Base-by-base conservation (phyloP, 1,140 invertebrate genomes). In the Alviniconcha marisindica region DNA sequence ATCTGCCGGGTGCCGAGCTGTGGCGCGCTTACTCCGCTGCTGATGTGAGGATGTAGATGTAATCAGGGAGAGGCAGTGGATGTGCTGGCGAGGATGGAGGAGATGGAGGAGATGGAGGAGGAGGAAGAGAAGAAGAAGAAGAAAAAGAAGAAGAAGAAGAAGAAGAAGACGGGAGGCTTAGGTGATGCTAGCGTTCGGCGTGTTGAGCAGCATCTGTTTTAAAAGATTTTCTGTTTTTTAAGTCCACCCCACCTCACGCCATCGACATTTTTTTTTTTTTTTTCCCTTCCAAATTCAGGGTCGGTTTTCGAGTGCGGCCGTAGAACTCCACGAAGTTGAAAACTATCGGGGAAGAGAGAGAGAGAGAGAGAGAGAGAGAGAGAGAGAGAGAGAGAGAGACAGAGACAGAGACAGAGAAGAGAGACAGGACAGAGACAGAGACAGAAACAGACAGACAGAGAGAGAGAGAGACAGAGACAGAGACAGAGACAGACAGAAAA, bases 291-390 rank as follows among this genome's bases (percentile, higher is more conserved):
- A n/a, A n/a, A n/a, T n/a, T n/a, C n/a, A n/a, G n/a, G n/a, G n/a
- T n/a, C n/a, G n/a, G n/a, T n/a, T n/a, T n/a, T n/a, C n/a, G n/a
- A n/a, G n/a, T n/a, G n/a, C n/a, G n/a, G n/a, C n/a, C n/a, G n/a
- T n/a, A n/a, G n/a, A n/a, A n/a, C n/a, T n/a, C n/a, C n/a, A n/a
- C n/a, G n/a, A n/a, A n/a, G n/a, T n/a, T n/a, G n/a, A n/a, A n/a
- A n/a, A n/a, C n/a, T n/a, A n/a, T n/a, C n/a, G n/a, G n/a, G n/a
- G n/a, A n/a, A n/a, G 14, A 66, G 60, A 66, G 60, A 66, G 60
- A 66, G 60, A 66, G 60, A 66, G 60, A 66, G 60, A 66, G 60
- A 66, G 60, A 66, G 60, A 66, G 60, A 66, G 60, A 66, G 60
- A 66, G 60, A 66, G 60, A 66, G 60, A 66, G 60, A 66, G 60